Base-by-base conservation (phyloP, 2,113 vertebrate species). In the Oreocharis arfaki region DNA sequence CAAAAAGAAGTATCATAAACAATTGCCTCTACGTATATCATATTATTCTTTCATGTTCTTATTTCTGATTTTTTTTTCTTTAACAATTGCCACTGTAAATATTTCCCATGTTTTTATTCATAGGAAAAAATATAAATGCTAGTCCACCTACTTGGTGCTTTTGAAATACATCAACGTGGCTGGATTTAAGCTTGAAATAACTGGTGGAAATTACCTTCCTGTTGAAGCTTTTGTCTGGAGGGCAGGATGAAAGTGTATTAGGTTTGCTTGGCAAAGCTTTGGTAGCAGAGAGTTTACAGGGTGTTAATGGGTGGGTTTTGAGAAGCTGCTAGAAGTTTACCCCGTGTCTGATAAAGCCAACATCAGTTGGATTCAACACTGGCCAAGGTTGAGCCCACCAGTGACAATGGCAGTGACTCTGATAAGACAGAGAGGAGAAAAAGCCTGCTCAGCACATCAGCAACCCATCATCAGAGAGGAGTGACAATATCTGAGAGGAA, bases 361-460 rank as follows among this genome's bases (percentile, higher is more conserved):
- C 1, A 3, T 4, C 27, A 35, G 3, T 0, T 13, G 22, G 37
- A 61, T 3, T 14, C 4, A 1, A 10, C 1, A 0, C 17, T 63
- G 64, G 27, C 27, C 39, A 39, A 63, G 2, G 42, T 18, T 6
- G 16, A 81, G 16, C 18, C 33, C n/a, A 15, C 15, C n/a, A 32
- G 19, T 1, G 0, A 9, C 0, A 3, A 20, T 47, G 28, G 8
- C 16, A 32, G 2, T 0, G 1, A 16, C 8, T 41, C 26, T 37
- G 47, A 9, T 3, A 37, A 13, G 2, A 28, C 7, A 63, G 26
- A 64, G 33, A 12, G 26, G 6, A 7, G 9, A 1, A 24, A 32
- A 41, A 75, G 4, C 4, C 26, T 79, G 6, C 24, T 71, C 41
- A 74, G 24, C 5, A 10, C 6, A 49, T 30, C 21, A 68, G 13